Evolutionary conservation across 1,140 invertebrate genomes (phyloP).

Genomic region (Solen grandis): DNA sequence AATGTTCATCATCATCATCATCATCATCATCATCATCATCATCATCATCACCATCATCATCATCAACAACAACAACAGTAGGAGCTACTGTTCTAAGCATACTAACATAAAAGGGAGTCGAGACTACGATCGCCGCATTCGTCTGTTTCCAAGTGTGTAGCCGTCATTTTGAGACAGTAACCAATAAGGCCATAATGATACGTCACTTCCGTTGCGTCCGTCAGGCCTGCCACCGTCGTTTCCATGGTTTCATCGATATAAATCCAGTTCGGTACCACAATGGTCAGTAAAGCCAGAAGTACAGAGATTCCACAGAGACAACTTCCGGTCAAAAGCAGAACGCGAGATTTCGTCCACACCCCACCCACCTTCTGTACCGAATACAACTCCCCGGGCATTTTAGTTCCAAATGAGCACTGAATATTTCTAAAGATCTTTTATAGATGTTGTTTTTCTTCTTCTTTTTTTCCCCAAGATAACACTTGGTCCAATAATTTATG

Average conservation of each 20-base stretch:
- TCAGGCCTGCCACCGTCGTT: conserved; percentile 28
- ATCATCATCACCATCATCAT: too few relatives aligned
- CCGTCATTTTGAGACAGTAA: conserved; percentile 25
- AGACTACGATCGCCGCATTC: not conserved
- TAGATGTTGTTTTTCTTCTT: too few relatives aligned
- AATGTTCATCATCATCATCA: too few relatives aligned
- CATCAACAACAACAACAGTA: too few relatives aligned
- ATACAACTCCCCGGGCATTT: not conserved
- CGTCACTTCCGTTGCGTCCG: conserved; percentile 21
- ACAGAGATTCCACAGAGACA: not conserved
- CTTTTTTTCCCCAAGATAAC: too few relatives aligned
- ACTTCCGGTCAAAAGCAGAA: conserved; percentile 11
- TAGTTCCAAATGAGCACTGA: too few relatives aligned
- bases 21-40: too few relatives aligned
- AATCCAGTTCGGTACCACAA: conserved; percentile 15
- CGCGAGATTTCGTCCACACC: not conserved
- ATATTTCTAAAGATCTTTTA: too few relatives aligned
- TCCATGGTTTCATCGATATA: conserved; percentile 14
- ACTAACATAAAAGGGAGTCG: not conserved
- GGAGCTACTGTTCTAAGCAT: not conserved
- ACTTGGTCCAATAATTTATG: too few relatives aligned
- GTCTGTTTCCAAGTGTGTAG: conserved; percentile 15
- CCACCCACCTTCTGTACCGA: not conserved
- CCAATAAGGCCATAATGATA: conserved; percentile 26
- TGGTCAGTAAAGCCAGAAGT: not conserved